A percentile compares a stretch with the other conserved stretches of the same genome.
phyloP scores from a whole-genome alignment of 1,140 invertebrate species.

The Stratiolaelaps scimitus region DNA sequence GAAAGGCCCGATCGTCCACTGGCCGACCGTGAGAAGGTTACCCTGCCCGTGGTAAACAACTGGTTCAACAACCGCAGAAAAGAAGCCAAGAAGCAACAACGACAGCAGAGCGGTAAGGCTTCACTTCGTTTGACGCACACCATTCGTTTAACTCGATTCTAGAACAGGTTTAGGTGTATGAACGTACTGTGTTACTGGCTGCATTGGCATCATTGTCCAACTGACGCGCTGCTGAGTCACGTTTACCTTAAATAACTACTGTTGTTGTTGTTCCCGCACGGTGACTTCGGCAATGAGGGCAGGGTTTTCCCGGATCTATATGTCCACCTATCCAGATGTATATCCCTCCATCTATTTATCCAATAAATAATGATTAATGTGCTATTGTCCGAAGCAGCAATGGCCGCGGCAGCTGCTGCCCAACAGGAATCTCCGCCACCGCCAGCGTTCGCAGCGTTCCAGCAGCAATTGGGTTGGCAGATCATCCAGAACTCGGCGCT shows the following conservation, averaged over 20 bases:
- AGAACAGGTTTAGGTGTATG: too few relatives aligned
- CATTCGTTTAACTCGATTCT: too few relatives aligned
- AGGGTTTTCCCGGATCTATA: too few relatives aligned
- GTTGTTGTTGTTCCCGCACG: too few relatives aligned
- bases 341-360: too few relatives aligned
- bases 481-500: not conserved
- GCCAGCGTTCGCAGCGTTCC: conserved; percentile 28
- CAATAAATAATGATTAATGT: too few relatives aligned
- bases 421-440: conserved; percentile 31
- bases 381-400: conserved; percentile 32
- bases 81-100: conserved; percentile 40
- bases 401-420: conserved; percentile 33
- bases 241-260: not conserved
- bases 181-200: not conserved
- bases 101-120: conserved; percentile 36
- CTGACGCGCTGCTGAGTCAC: not conserved
- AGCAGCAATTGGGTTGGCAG: conserved; percentile 32
- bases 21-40: conserved; percentile 40
- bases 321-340: too few relatives aligned
- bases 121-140: too few relatives aligned
- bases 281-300: not conserved
- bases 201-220: not conserved
- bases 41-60: conserved; percentile 41
- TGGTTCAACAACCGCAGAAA: conserved; percentile 44
- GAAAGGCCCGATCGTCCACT: conserved; percentile 37